Percentiles rank a stretch among this genome's conserved stretches.
These are phyloP conservation scores for Crotalus helleri DNA, from an alignment of 2,113 vertebrate species.

Conservation along the genomic window DNA sequence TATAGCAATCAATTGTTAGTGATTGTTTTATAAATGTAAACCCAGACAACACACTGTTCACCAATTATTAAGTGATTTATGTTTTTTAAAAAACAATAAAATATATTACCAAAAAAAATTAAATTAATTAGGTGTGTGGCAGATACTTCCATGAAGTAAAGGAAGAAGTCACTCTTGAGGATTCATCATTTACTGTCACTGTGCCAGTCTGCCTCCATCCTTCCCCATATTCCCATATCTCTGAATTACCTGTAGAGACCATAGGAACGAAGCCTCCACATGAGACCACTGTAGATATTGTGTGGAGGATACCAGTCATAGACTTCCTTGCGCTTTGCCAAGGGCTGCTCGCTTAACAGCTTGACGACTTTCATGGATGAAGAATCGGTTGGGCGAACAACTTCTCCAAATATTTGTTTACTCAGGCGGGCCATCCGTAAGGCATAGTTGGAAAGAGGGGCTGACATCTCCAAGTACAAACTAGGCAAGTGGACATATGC, in stretches of 20 bases:
- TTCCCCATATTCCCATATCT: accelerated
- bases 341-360: conserved; percentile 85
- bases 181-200: not conserved
- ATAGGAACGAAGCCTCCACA: conserved; percentile 82
- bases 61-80: too few species aligned
- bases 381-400: conserved; percentile 82
- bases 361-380: conserved; percentile 90
- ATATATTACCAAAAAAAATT: not conserved
- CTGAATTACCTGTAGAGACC: conserved; percentile 88
- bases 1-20: too few species aligned
- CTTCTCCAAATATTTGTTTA: conserved; percentile 86
- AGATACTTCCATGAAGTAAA: not conserved
- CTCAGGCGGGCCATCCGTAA: conserved; percentile 88
- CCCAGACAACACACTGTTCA: too few species aligned
- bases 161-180: not conserved
- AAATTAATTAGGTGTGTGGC: not conserved
- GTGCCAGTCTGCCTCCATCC: not conserved
- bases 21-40: too few species aligned
- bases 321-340: conserved; percentile 82
- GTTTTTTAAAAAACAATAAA: too few species aligned
- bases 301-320: conserved; percentile 93
- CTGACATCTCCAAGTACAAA: conserved; percentile 72
- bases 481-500: accelerated
- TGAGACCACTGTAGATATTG: conserved; percentile 83
- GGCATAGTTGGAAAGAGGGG: conserved; percentile 81